Evolutionary conservation across 2,113 vertebrate genomes (phyloP), one percentile per base, ranked within the genome.

Genomic region (Epinephelus fuscoguttatus): DNA sequence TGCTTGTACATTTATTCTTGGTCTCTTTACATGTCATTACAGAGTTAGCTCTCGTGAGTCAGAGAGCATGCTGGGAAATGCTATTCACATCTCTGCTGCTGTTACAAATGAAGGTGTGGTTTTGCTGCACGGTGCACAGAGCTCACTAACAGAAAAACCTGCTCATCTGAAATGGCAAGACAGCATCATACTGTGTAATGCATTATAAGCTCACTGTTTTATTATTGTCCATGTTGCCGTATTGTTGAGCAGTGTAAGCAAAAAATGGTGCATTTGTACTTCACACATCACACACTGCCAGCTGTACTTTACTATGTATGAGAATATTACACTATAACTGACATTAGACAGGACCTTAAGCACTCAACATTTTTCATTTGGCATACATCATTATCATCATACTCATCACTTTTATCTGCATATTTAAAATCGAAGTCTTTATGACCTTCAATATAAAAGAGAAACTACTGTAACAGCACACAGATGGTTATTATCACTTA

Each of bases 91-190:
- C 42, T 8, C 10, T 21, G 6, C 55, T 14, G 7, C 14, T 69
- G 37, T 21, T 52, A 2, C 7, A 47, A 71, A 70, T 47, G 1
- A 25, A 68, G 7, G 25, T 49, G 60, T 40, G 80, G 82, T 66
- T 84, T 87, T 84, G 73, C 81, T 87, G 67, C 68, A 33, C 49
- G 21, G 21, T 33, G 11, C 19, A 25, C 14, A 37, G 8, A 42
- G 8, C n/a, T 37, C 6, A 25, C 25, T 30, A 7, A 42, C 17
- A 76, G 64, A 42, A 21, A 71, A 21, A 25, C 13, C 2, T 17
- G 37, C 23, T 62, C 11, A 9, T 11, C 50, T 42, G 17, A 66
- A 25, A 10, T 19, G 4, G 33, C 17, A 10, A 47, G 15, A 23
- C 23, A 45, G 18, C 19, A 47, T 17, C 4, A 11, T 17, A 13